Evolutionary conservation across 2,888 invertebrate genomes (phyloP).

Genomic region (Ethmia dodecea): DNA sequence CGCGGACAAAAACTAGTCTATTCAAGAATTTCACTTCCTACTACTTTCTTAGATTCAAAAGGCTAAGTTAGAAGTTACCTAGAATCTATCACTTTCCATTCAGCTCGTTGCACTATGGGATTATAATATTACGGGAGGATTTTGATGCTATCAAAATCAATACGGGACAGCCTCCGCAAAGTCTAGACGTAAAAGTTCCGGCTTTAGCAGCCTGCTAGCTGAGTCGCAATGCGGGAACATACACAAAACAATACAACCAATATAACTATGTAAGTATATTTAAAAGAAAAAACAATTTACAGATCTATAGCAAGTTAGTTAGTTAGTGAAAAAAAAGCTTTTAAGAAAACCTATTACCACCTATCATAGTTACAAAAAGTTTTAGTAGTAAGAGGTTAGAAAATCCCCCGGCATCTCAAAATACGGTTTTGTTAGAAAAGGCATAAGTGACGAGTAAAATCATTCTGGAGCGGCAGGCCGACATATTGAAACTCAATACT

Average conservation of each 20-base stretch:
- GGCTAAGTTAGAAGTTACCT: too few species aligned
- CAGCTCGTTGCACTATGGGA: too few species aligned
- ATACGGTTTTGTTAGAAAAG: conserved; percentile 21
- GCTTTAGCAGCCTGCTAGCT: conserved; percentile 19
- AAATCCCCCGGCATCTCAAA: conserved; percentile 34
- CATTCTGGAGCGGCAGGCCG: conserved; percentile 62
- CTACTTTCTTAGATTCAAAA: too few species aligned
- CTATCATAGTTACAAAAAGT: conserved; percentile 2
- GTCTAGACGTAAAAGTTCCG: conserved; percentile 25
- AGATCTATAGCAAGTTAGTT: too few species aligned
- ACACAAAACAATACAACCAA: neutral
- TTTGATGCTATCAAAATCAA: conserved; percentile 34
- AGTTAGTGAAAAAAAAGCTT: neutral
- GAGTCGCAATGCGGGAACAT: conserved; percentile 41
- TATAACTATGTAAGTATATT: too few species aligned
- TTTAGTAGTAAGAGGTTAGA: conserved; percentile 44
- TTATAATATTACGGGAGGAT: neutral
- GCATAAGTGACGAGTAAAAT: conserved; percentile 45
- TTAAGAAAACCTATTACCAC: conserved; percentile 4
- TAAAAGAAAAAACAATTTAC: too few species aligned
- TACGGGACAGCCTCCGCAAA: conserved; percentile 31
- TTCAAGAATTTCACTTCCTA: too few species aligned
- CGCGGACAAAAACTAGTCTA: too few species aligned
- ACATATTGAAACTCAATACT: conserved; percentile 71
- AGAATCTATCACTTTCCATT: too few species aligned